Conservation (phyloP, 2,888 invertebrate genomes). For the Tiliacea aurago region DNA sequence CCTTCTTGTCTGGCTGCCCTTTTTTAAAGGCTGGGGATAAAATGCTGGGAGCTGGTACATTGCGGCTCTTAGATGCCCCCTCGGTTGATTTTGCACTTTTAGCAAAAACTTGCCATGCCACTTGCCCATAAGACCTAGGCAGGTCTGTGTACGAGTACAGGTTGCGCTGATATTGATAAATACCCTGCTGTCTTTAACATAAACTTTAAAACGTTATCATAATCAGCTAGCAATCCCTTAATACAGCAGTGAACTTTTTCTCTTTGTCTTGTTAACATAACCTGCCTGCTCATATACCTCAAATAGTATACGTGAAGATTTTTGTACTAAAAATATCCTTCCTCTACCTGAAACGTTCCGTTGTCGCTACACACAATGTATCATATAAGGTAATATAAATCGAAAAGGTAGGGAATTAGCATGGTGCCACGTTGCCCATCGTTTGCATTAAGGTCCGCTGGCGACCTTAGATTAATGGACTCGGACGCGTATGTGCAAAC, state of each 20-base stretch:
- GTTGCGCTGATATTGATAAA: not conserved
- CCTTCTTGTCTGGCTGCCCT: no score
- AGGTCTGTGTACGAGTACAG: not conserved
- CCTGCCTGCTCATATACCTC: not conserved
- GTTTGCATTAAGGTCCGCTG: conserved; percentile 67
- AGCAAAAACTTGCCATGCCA: no score
- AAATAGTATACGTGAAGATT: no score
- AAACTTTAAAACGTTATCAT: not conserved
- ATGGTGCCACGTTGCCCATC: conserved; percentile 59
- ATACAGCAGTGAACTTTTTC: no score
- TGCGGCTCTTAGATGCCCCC: no score
- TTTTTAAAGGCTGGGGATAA: no score
- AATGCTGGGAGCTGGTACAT: no score
- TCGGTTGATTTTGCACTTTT: no score
- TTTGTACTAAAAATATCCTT: not conserved
- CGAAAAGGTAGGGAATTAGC: conserved; percentile 62
- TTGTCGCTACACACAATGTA: conserved; percentile 60
- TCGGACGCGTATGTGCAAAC: conserved; percentile 37
- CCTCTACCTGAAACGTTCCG: conserved; percentile 1
- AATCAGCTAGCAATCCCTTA: no score
- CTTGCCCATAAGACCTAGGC: not conserved
- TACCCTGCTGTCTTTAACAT: not conserved
- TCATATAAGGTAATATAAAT: conserved; percentile 63
- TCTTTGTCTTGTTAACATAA: no score
- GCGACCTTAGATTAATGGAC: conserved; percentile 65